These are phyloP conservation scores for Poliocrania exsul DNA, from an alignment of 2,797 vertebrate species.

Conservation along the genomic window DNA sequence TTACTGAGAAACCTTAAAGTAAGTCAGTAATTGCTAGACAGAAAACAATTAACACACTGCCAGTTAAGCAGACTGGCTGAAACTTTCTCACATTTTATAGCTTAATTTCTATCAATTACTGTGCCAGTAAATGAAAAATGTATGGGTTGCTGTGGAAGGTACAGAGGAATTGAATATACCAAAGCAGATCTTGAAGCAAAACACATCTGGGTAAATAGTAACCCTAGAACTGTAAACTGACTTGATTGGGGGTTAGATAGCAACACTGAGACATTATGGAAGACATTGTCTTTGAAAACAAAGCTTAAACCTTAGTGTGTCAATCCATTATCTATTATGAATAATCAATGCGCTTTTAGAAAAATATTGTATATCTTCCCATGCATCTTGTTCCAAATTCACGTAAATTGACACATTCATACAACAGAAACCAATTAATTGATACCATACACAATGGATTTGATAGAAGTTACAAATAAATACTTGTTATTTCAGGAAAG, in stretches of 20 bases:
- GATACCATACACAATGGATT: background rate
- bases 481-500: background rate
- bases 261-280: background rate
- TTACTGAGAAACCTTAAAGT: background rate
- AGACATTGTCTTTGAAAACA: background rate
- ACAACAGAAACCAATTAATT: constrained; percentile 68
- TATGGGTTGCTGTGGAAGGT: background rate
- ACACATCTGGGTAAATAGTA: background rate
- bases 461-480: constrained; percentile 28
- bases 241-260: background rate
- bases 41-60: background rate
- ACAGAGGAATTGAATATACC: background rate
- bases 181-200: background rate
- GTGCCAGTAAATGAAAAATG: background rate
- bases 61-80: background rate
- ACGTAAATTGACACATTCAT: constrained; percentile 65
- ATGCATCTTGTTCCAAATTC: constrained; percentile 70
- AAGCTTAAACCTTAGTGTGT: background rate
- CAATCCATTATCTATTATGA: background rate
- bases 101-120: background rate
- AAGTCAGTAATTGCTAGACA: background rate
- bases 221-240: background rate
- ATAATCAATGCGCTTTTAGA: background rate
- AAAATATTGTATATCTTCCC: background rate
- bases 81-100: background rate